Evolutionary conservation across 2,888 invertebrate species (phyloP).

Genomic region (Onthophagus sagittarius): DNA sequence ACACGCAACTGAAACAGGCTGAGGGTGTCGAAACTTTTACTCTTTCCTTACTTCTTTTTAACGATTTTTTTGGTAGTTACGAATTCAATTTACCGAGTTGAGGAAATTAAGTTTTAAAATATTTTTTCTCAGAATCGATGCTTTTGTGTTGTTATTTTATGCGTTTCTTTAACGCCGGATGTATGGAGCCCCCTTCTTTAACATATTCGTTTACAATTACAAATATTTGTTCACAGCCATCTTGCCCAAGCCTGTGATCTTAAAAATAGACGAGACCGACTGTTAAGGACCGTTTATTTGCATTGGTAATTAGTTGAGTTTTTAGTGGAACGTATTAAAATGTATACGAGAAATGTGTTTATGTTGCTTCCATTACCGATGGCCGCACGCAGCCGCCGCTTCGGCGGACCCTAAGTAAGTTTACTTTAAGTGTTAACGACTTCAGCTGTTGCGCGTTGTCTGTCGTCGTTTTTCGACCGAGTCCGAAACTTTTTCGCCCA

Average conservation of each 20-base stretch:
- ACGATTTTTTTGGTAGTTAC: slow-evolving; percentile 8
- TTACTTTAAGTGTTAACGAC: neutral
- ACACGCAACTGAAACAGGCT: slow-evolving; percentile 31
- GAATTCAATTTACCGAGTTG: slow-evolving; percentile 12
- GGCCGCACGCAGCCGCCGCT: neutral
- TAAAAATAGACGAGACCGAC: neutral
- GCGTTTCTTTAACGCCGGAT: neutral
- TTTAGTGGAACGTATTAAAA: neutral
- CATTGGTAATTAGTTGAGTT: slow-evolving; percentile 11
- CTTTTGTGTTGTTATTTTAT: neutral
- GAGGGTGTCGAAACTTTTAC: slow-evolving; percentile 31
- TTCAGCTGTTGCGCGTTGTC: neutral
- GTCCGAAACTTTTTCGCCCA: neutral
- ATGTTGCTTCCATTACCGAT: neutral
- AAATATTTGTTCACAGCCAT: slow-evolving; percentile 9
- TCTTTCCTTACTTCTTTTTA: slow-evolving; percentile 27
- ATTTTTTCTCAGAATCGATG: neutral
- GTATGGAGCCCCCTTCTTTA: neutral
- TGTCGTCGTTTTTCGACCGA: neutral
- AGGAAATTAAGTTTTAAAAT: slow-evolving; percentile 9
- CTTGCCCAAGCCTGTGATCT: slow-evolving; percentile 2
- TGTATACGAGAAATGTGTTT: neutral
- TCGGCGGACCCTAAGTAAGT: neutral
- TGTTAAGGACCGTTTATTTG: slow-evolving; percentile 2
- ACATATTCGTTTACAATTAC: slow-evolving; percentile 11